Base-by-base conservation (phyloP, 2,113 vertebrate genomes). In the Anhinga anhinga region DNA sequence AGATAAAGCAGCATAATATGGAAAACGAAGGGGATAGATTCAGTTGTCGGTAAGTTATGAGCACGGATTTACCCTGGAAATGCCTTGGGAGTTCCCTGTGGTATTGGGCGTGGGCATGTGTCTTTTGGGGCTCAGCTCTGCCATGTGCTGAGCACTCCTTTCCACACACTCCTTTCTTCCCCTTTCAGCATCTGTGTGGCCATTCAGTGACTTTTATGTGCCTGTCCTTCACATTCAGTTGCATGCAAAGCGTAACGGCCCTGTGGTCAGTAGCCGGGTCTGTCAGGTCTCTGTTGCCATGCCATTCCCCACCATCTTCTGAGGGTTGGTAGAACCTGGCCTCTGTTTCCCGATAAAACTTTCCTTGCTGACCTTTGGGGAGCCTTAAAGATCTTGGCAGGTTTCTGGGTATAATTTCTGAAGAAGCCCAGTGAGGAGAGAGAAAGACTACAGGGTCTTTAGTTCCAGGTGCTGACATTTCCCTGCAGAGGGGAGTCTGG, bases 21-120 rank as follows among this genome's bases (percentile, higher is more conserved):
- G 36, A 73, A 86, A 86, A 77, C 3, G 11, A n/a, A 50, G 10
- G 22, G 20, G 17, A 5, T 80, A 45, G 12, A 44, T 62, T 70
- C 30, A 76, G 1, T 55, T 84, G 21, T 21, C 67, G 36, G 4
- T 40, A 11, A 52, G 8, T 65, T 73, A n/a, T 0, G 0, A 45
- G 42, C 11, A 1, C 5, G 4, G 45, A 38, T 76, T 89, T 61
- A 52, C 30, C 16, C 21, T 73, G 72, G 50, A 61, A 83, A 13
- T 65, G 55, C 14, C 42, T 49, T 42, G 38, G 30, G 86, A 84
- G 34, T 32, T 38, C 36, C 32, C 22, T n/a, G 56, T 42, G 44
- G 13, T 88, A 76, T 5, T 34, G 21, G 22, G 17, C 45, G 15
- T 23, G 67, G 40, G 40, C 53, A 78, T 34, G 7, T 71, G 34